phyloP scores from a whole-genome alignment of 2,888 invertebrate genomes.

The Hesperia comma region DNA sequence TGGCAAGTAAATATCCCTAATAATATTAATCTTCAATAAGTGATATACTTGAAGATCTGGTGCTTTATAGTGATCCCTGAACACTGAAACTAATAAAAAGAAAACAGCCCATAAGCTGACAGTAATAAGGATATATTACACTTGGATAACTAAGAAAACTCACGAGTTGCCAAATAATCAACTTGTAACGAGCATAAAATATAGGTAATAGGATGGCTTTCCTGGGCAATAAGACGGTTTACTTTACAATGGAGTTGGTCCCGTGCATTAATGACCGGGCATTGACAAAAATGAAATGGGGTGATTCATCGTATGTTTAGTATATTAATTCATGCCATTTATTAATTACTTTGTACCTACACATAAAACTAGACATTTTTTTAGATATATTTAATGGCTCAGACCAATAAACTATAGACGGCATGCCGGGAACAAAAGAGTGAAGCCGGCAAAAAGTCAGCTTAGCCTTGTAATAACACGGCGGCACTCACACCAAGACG shows the following conservation, averaged over 20 bases:
- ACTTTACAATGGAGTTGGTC: background rate
- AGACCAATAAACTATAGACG: too few relatives aligned
- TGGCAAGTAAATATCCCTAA: background rate
- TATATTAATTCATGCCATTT: background rate
- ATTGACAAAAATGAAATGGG: background rate
- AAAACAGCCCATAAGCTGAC: slow-evolving; percentile 4
- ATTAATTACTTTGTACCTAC: too few relatives aligned
- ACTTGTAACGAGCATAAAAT: slow-evolving; percentile 15
- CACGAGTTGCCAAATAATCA: slow-evolving; percentile 10
- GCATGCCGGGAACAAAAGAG: too few relatives aligned
- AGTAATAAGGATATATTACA: slow-evolving; percentile 12
- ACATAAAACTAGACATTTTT: too few relatives aligned
- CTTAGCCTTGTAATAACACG: too few relatives aligned
- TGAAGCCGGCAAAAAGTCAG: too few relatives aligned
- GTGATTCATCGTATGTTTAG: background rate
- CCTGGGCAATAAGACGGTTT: background rate
- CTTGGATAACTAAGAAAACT: slow-evolving; percentile 6
- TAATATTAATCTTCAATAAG: background rate
- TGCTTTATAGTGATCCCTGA: background rate
- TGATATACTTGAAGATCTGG: background rate
- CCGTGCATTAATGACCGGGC: background rate
- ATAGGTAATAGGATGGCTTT: background rate
- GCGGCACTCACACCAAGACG: too few relatives aligned
- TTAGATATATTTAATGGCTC: too few relatives aligned
- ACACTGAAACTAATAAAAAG: slow-evolving; percentile 1